Conservation (phyloP, 2,113 vertebrate species). For the Nicator chloris region DNA sequence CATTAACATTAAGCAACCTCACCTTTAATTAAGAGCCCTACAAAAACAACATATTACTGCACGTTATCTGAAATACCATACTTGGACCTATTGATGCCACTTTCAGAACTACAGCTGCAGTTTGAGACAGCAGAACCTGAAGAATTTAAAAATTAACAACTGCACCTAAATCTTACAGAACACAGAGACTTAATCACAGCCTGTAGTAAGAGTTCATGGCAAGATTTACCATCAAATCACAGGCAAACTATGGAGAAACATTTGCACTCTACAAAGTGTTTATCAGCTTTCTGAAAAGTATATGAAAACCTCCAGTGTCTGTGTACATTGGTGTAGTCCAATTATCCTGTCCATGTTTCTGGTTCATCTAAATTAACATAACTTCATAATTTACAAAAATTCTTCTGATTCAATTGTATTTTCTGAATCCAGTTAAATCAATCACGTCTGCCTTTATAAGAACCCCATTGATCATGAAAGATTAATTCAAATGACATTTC, state of each 20-base stretch:
- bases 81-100: background rate
- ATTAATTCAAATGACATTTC: background rate
- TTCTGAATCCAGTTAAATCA: background rate
- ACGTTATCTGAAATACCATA: background rate
- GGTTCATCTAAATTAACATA: background rate
- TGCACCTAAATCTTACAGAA: background rate
- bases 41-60: background rate
- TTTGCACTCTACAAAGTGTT: background rate
- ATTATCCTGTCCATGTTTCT: background rate
- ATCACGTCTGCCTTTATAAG: background rate
- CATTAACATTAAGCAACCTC: background rate
- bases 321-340: background rate
- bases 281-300: background rate
- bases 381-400: background rate
- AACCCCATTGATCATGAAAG: background rate
- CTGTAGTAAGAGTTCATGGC: background rate
- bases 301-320: background rate
- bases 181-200: background rate
- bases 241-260: background rate
- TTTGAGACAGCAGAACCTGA: background rate
- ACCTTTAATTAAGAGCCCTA: background rate
- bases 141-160: background rate
- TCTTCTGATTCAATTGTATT: background rate
- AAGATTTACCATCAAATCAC: background rate
- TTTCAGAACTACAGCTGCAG: background rate